Evolutionary conservation across 2,888 invertebrate genomes (phyloP), one percentile per base, ranked within the genome.

Genomic region (Hydropsyche betteni): DNA sequence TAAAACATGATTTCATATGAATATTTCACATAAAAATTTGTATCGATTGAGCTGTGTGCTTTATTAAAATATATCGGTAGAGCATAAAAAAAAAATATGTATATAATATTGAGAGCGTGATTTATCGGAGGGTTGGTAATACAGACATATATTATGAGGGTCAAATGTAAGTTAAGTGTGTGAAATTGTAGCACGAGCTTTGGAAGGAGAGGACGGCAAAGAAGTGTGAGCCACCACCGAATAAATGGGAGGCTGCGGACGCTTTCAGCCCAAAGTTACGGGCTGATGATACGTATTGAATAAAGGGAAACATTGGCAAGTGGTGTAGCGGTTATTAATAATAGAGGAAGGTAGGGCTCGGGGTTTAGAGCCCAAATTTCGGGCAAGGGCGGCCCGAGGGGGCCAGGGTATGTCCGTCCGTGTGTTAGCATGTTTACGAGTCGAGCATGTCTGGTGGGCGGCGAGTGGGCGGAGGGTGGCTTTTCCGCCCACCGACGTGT

Each of bases 351-450:
- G 61, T 33, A 34, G 64, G 34, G 64, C 34, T 12, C 4, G 16
- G 58, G 58, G 24, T 24, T 8, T 24, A 24, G 14, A 24, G 24
- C 24, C 24, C 24, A 24, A 24, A 24, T 24, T 24, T 24, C 24
- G 24, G 16, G 58, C 24, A 24, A 61, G 16, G 61, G 16, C 16
- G 24, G 61, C 16, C 10, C 5, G 16, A 16, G 33, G 61, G 24
- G 24, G 33, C 33, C 7, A 33, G 34, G 61, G 24, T 12, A 12
- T 24, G 34, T 64, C 34, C 36, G 24, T 64, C 36, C 64, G n/a
- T 64, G 64, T 64, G 64, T 64, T 64, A 64, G 64, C 64, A 64
- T 64, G 64, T 64, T 64, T 64, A 64, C 64, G 64, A 64, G 5
- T 16, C 33, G 36, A 64, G 64, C 36, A 64, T 36, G 36, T 64